These are phyloP conservation scores for Sanderia malayensis DNA, from an alignment of 30 jellyfish, hydroid and myxozoan species.

Conservation along the genomic window DNA sequence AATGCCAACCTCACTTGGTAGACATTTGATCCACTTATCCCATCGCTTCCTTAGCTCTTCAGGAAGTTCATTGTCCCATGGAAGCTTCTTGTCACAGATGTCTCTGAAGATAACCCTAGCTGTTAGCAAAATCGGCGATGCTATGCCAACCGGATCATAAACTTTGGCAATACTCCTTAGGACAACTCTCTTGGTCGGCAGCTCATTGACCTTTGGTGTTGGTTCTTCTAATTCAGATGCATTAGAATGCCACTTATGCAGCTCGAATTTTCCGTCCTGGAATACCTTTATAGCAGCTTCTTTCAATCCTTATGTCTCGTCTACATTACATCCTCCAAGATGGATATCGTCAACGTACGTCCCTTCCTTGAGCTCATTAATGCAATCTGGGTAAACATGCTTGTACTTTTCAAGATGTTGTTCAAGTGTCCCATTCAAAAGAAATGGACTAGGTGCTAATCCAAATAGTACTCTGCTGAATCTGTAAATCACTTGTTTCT, in stretches of 20 bases:
- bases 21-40: constrained; percentile 34
- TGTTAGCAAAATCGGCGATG: constrained; percentile 29
- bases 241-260: constrained; percentile 68
- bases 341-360: constrained; percentile 45
- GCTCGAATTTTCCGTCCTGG: constrained; percentile 40
- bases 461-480: constrained; percentile 63
- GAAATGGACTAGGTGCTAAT: constrained; percentile 45
- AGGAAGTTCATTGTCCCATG: constrained; percentile 66
- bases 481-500: constrained; percentile 25
- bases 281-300: constrained; percentile 26
- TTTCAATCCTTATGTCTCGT: constrained; percentile 16
- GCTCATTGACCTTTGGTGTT: neutral
- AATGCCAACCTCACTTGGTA: constrained; percentile 43
- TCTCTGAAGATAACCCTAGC: constrained; percentile 49
- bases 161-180: constrained; percentile 40
- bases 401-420: constrained; percentile 41
- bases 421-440: constrained; percentile 44
- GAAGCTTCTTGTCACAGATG: constrained; percentile 54
- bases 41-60: constrained; percentile 36
- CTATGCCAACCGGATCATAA: constrained; percentile 66
- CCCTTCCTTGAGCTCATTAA: constrained; percentile 37
- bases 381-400: constrained; percentile 10
- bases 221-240: constrained; percentile 29
- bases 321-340: constrained; percentile 9
- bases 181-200: constrained; percentile 33